Evolutionary conservation across 2,113 vertebrate genomes (phyloP).

Genomic region (Tetraodon nigroviridis): DNA sequence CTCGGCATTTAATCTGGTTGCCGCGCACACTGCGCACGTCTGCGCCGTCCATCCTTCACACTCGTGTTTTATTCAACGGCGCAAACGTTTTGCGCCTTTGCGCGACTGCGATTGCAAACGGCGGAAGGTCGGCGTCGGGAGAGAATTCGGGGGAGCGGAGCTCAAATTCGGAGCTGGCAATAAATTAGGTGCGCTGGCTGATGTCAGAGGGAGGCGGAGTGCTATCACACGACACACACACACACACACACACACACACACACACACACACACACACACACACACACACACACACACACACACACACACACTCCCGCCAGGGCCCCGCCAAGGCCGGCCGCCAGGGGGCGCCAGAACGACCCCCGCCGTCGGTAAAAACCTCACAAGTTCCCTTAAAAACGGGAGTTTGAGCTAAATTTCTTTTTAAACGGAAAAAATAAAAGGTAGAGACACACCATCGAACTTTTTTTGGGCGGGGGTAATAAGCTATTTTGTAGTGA

Average conservation of each 20-base stretch:
- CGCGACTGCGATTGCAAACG: not conserved
- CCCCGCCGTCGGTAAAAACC: not conserved
- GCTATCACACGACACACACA: constrained; percentile 23
- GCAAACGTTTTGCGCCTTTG: too few species aligned
- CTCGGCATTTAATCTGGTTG: constrained; percentile 51
- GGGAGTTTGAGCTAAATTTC: not conserved
- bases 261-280: constrained; percentile 59
- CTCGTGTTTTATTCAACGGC: not conserved
- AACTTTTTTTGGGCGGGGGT: too few species aligned
- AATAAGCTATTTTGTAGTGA: too few species aligned
- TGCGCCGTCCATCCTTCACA: not conserved
- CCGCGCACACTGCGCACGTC: constrained; percentile 42
- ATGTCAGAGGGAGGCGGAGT: constrained; percentile 69
- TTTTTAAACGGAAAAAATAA: too few species aligned
- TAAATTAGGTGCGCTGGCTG: constrained; percentile 65
- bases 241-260: constrained; percentile 62
- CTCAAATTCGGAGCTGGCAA: constrained; percentile 49
- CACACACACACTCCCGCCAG: constrained; percentile 57
- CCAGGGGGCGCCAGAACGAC: too few species aligned
- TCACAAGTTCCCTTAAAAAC: not conserved
- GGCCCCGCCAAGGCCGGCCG: not conserved
- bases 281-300: constrained; percentile 52
- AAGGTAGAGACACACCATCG: too few species aligned
- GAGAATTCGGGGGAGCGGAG: constrained; percentile 3
- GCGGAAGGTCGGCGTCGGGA: constrained; percentile 16